Base-by-base conservation (phyloP, 2,113 vertebrate genomes). In the Phrynosoma platyrhinos region DNA sequence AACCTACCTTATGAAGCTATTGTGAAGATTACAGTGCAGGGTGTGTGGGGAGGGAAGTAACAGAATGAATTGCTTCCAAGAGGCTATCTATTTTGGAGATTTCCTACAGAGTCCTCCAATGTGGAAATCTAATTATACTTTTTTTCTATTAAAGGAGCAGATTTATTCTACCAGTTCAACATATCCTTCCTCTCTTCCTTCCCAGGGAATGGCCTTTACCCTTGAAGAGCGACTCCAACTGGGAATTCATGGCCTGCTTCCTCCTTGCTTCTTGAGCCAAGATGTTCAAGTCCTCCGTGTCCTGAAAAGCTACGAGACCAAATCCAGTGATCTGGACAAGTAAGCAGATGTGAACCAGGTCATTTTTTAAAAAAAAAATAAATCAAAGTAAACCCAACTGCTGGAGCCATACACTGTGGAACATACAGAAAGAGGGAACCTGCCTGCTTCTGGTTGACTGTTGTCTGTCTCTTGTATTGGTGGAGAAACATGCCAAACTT, bases 121-220 rank as follows among this genome's bases (percentile, higher is more conserved):
- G 71, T 88, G 30, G 2, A 87, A 75, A 76, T 47, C 36, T 87
- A 75, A 75, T 82, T 25, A 71, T 27, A 5, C n/a, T 7, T 27
- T 69, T 21, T 68, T 76, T 58, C 25, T 62, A 30, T 62, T n/a
- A 75, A 75, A 69, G 27, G 42, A 64, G 13, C 5, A 18, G 30
- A 21, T 14, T 1, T 87, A 8, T 53, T 0, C 0, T 71, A 21
- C 76, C 6, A 0, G 53, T 93, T 88, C 32, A 84, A 32, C 10
- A 0, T 85, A 9, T 75, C 82, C 76, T 52, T 36, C 88, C 77
- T 93, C 89, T 91, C 91, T 91, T 93, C 74, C 40, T 40, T 87
- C 77, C 82, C 93, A 99, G 99, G 99, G 99, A 47, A 99, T 99
- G 99, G 99, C 98, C 16, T 99, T 99, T 93, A 99, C 98, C 0